Percentiles rank a stretch among this genome's conserved stretches.
Conservation (phyloP, 2,113 vertebrate species). For the Crotalus tigris region DNA sequence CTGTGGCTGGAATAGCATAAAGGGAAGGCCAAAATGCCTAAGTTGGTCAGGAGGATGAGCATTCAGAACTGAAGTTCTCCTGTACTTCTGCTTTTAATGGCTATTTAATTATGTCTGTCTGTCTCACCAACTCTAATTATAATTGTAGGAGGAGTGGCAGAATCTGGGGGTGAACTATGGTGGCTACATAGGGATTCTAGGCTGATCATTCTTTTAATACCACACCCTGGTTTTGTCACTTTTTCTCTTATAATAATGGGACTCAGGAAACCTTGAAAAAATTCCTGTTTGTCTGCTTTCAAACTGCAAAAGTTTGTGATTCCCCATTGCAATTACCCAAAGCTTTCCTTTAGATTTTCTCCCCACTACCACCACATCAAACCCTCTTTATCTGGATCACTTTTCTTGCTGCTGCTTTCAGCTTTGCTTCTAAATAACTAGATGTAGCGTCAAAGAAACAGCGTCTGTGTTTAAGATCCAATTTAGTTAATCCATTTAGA, state of each 20-base stretch:
- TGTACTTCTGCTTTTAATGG: not conserved
- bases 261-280: not conserved
- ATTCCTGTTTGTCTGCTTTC: not conserved
- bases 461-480: slow-evolving; percentile 10
- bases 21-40: not conserved
- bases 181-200: not conserved
- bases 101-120: not conserved
- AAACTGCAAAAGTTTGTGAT: not conserved
- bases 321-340: not conserved
- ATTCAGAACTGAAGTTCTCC: not conserved
- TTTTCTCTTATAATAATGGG: not conserved
- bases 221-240: not conserved
- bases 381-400: not conserved
- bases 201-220: not conserved
- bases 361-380: not conserved
- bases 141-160: not conserved
- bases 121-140: not conserved
- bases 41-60: not conserved
- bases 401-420: not conserved
- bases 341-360: slow-evolving; percentile 11
- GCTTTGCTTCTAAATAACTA: not conserved
- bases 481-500: not conserved
- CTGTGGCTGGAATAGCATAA: not conserved
- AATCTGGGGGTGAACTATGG: not conserved
- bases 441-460: not conserved